These are phyloP conservation scores for Caenorhabditis panamensis DNA, from an alignment of 2,888 invertebrate genomes.

Conservation along the genomic window DNA sequence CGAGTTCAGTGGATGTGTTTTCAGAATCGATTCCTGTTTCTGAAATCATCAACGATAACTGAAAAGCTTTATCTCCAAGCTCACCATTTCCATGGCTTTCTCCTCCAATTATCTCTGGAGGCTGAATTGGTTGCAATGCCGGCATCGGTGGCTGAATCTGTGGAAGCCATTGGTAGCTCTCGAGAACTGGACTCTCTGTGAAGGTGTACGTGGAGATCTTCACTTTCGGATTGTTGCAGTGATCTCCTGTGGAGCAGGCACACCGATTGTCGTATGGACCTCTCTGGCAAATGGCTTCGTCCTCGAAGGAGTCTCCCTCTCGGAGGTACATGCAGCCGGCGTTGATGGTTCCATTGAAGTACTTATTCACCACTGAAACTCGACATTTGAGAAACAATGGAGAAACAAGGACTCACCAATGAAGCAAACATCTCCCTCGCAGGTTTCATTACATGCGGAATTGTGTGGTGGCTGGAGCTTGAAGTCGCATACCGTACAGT, in stretches of 20 bases:
- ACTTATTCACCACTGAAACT: slow-evolving; percentile 68
- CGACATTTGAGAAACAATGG: neutral
- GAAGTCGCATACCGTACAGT: slow-evolving; percentile 65
- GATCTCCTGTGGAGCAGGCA: slow-evolving; percentile 58
- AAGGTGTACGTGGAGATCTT: slow-evolving; percentile 55
- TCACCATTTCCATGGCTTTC: slow-evolving; percentile 13
- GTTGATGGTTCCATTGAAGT: slow-evolving; percentile 70
- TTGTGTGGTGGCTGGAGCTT: slow-evolving; percentile 52
- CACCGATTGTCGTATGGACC: slow-evolving; percentile 52
- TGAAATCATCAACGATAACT: neutral
- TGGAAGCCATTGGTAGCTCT: slow-evolving; percentile 62
- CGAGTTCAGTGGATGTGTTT: slow-evolving; percentile 20
- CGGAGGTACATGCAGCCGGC: slow-evolving; percentile 67
- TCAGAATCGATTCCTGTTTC: slow-evolving; percentile 1
- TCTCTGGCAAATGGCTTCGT: slow-evolving; percentile 63
- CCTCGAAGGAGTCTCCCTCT: slow-evolving; percentile 51
- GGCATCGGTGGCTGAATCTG: slow-evolving; percentile 64
- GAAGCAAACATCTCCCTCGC: slow-evolving; percentile 69
- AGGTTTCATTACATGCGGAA: slow-evolving; percentile 56
- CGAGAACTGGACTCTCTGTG: slow-evolving; percentile 53
- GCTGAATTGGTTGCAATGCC: slow-evolving; percentile 26
- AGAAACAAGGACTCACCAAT: slow-evolving; percentile 53
- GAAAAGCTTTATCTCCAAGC: neutral
- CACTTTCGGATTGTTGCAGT: slow-evolving; percentile 64
- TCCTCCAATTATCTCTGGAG: slow-evolving; percentile 13